Percentiles rank a stretch among this genome's conserved stretches.
These are phyloP conservation scores for Taurulus bubalis DNA, from an alignment of 2,113 vertebrate species.

Conservation along the genomic window DNA sequence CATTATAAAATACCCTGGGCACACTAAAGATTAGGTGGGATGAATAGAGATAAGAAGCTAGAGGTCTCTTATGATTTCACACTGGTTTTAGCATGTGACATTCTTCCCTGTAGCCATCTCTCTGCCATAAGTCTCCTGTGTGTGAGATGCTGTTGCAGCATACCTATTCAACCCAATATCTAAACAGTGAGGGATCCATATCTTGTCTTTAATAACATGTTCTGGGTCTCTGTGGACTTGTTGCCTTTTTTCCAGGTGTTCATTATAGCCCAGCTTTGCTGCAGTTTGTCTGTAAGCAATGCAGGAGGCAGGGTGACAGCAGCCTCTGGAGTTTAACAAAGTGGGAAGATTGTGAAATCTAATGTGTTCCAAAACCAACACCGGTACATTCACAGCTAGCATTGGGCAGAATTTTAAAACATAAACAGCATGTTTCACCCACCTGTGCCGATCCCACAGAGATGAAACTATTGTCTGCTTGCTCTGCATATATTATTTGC, in stretches of 20 bases:
- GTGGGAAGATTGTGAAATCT: slow-evolving; percentile 41
- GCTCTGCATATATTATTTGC: slow-evolving; percentile 28
- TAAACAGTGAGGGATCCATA: slow-evolving; percentile 28
- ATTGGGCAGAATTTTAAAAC: slow-evolving; percentile 37
- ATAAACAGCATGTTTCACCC: slow-evolving; percentile 35
- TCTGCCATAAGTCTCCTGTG: slow-evolving; percentile 18
- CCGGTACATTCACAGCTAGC: slow-evolving; percentile 35
- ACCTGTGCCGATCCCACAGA: slow-evolving; percentile 36
- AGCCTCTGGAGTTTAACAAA: slow-evolving; percentile 35
- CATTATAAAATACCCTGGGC: slow-evolving; percentile 76
- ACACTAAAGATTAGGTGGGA: slow-evolving; percentile 69
- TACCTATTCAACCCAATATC: slow-evolving; percentile 41
- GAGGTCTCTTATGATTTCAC: slow-evolving; percentile 68
- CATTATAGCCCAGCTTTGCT: slow-evolving; percentile 26
- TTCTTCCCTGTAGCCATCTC: slow-evolving; percentile 42
- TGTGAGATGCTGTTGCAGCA: slow-evolving; percentile 25
- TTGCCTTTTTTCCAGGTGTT: slow-evolving; percentile 33
- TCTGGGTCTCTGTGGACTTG: slow-evolving; percentile 20
- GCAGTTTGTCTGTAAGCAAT: slow-evolving; percentile 33
- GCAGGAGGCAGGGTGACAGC: slow-evolving; percentile 46
- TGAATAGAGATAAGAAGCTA: slow-evolving; percentile 71
- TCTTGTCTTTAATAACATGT: slow-evolving; percentile 39
- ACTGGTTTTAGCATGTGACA: slow-evolving; percentile 64
- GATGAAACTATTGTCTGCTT: slow-evolving; percentile 46
- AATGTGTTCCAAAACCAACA: slow-evolving; percentile 56